phyloP scores from a whole-genome alignment of 2,888 invertebrate genomes.

The Entomobrya proxima region DNA sequence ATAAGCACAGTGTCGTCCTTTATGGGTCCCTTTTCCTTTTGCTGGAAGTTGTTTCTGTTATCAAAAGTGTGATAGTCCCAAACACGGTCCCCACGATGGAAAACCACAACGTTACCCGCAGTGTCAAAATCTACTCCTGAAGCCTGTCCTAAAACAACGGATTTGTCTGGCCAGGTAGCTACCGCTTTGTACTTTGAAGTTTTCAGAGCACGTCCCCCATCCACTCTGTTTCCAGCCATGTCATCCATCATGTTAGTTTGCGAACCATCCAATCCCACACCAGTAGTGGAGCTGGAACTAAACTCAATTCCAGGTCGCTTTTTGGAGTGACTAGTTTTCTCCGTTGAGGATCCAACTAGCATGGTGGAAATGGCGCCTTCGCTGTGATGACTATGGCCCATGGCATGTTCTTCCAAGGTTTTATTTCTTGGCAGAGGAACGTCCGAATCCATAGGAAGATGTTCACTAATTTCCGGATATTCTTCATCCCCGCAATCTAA shows the following conservation, averaged over 20 bases:
- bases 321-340: constrained; percentile 71
- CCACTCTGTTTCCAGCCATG: constrained; percentile 46
- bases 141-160: constrained; percentile 85
- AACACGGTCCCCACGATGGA: constrained; percentile 86
- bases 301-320: constrained; percentile 74
- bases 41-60: constrained; percentile 80
- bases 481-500: constrained; percentile 74
- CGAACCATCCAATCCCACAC: constrained; percentile 22
- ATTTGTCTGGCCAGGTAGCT: constrained; percentile 80
- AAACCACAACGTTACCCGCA: constrained; percentile 86
- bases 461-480: constrained; percentile 74
- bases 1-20: constrained; percentile 82
- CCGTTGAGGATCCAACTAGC: constrained; percentile 1
- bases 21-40: constrained; percentile 82
- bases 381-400: constrained; percentile 50
- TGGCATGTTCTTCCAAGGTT: constrained; percentile 78
- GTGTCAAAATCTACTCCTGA: constrained; percentile 88
- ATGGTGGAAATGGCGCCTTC: background rate
- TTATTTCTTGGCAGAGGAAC: constrained; percentile 79
- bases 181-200: constrained; percentile 78
- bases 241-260: background rate
- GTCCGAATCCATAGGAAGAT: constrained; percentile 78
- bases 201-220: constrained; percentile 57
- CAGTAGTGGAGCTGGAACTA: constrained; percentile 31
- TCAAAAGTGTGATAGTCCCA: constrained; percentile 83